Conservation (phyloP, 2,797 vertebrate genomes). For the Dryobates pubescens region DNA sequence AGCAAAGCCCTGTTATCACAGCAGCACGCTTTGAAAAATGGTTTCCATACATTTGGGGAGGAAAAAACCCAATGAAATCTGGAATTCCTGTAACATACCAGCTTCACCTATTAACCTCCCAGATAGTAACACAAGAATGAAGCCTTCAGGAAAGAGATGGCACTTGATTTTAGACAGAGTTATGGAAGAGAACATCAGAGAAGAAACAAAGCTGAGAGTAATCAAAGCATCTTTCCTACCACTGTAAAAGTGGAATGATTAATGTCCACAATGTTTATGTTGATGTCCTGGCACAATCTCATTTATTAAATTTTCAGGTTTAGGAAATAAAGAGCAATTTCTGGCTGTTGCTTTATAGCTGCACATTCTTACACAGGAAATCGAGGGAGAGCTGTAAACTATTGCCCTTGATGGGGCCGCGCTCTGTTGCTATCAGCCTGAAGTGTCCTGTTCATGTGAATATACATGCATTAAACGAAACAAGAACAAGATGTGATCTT, state of each 20-base stretch:
- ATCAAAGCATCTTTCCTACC: background rate
- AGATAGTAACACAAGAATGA: background rate
- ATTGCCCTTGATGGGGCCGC: background rate
- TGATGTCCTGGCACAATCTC: constrained; percentile 11
- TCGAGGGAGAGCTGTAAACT: constrained; percentile 59
- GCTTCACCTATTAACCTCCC: constrained; percentile 24
- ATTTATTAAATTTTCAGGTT: constrained; percentile 23
- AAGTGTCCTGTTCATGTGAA: background rate
- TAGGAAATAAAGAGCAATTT: constrained; percentile 51
- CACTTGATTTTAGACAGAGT: constrained; percentile 6
- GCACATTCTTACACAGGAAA: constrained; percentile 47
- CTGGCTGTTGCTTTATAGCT: constrained; percentile 11
- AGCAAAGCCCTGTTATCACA: background rate
- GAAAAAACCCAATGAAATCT: background rate
- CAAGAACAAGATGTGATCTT: constrained; percentile 75
- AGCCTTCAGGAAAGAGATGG: background rate
- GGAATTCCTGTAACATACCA: constrained; percentile 26
- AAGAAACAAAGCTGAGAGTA: background rate
- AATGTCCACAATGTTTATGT: background rate
- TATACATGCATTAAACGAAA: constrained; percentile 54
- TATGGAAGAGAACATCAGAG: background rate
- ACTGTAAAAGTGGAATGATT: constrained; percentile 11
- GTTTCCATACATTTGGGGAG: constrained; percentile 4
- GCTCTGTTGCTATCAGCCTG: constrained; percentile 30
- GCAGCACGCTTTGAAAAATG: constrained; percentile 7